Evolutionary conservation across 2,113 vertebrate genomes (phyloP).

Genomic region (Coryphaenoides rupestris): DNA sequence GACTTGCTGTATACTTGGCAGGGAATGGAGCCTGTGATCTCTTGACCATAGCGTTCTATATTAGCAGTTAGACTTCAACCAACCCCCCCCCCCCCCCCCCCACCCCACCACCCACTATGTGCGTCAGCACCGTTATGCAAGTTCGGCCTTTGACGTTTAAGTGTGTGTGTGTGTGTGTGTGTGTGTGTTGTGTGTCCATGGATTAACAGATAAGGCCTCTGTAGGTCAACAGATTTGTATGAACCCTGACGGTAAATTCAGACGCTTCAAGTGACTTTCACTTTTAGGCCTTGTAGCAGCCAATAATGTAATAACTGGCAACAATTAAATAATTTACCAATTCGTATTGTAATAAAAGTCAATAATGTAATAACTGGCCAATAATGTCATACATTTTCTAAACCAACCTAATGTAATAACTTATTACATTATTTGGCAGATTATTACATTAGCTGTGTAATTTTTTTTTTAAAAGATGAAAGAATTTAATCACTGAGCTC

Average conservation of each 20-base stretch:
- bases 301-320: too few species aligned
- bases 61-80: constrained; percentile 34
- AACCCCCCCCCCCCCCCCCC: too few species aligned
- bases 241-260: neutral
- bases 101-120: too few species aligned
- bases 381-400: too few species aligned
- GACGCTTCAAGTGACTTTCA: neutral
- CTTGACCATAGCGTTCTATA: constrained; percentile 5
- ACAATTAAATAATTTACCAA: too few species aligned
- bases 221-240: neutral
- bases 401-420: too few species aligned
- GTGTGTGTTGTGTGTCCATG: constrained; percentile 10
- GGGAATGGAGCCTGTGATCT: constrained; percentile 12
- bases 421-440: too few species aligned
- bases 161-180: constrained; percentile 14
- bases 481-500: too few species aligned
- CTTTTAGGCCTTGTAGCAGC: neutral
- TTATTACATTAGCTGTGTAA: too few species aligned
- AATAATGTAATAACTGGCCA: too few species aligned
- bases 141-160: constrained; percentile 11
- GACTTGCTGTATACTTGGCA: neutral
- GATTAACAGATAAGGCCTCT: neutral
- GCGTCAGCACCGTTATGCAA: constrained; percentile 46
- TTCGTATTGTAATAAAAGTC: too few species aligned
- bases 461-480: too few species aligned